These are phyloP conservation scores for Corydoras sp. DNA, from an alignment of 2,113 vertebrate species.

Conservation along the genomic window DNA sequence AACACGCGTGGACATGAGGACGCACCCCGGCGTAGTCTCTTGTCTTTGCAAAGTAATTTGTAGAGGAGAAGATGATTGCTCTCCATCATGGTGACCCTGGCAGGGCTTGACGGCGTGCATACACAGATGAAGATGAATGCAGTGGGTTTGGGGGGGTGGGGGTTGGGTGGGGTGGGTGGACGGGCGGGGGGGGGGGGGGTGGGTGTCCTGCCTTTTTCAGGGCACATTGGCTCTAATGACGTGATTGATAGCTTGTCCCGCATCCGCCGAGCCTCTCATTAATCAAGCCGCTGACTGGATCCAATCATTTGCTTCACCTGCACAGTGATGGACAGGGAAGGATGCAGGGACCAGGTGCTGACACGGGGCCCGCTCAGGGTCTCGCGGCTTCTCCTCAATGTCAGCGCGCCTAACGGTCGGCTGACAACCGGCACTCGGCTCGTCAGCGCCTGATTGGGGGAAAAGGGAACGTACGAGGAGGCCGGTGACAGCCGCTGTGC, in stretches of 20 bases:
- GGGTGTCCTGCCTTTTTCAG: constrained; percentile 98
- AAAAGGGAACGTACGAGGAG: constrained; percentile 36
- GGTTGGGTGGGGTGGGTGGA: too few species aligned
- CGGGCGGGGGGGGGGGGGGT: background rate
- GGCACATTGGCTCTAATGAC: constrained; percentile 98
- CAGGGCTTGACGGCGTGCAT: constrained; percentile 95
- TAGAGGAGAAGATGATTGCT: constrained; percentile 99
- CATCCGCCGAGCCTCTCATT: constrained; percentile 98
- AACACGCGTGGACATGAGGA: constrained; percentile 28
- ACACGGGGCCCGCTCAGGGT: constrained; percentile 70
- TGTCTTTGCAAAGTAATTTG: constrained; percentile 99
- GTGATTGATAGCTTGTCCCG: constrained; percentile 99
- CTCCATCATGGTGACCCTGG: constrained; percentile 99
- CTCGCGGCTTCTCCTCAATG: constrained; percentile 68
- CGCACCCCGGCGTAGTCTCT: constrained; percentile 49
- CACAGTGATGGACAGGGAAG: constrained; percentile 94
- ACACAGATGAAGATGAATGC: constrained; percentile 99
- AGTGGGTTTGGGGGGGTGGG: constrained; percentile 97
- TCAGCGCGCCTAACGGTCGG: constrained; percentile 70
- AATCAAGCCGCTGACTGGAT: constrained; percentile 98
- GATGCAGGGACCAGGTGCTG: constrained; percentile 80
- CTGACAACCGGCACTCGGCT: constrained; percentile 69
- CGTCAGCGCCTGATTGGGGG: constrained; percentile 63
- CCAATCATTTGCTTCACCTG: constrained; percentile 99
- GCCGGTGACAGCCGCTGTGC: constrained; percentile 60